A percentile compares a stretch with the other conserved stretches of the same genome.
Evolutionary conservation across 2,797 vertebrate species (phyloP).

Genomic region (Sebastiscus albofasciatus): DNA sequence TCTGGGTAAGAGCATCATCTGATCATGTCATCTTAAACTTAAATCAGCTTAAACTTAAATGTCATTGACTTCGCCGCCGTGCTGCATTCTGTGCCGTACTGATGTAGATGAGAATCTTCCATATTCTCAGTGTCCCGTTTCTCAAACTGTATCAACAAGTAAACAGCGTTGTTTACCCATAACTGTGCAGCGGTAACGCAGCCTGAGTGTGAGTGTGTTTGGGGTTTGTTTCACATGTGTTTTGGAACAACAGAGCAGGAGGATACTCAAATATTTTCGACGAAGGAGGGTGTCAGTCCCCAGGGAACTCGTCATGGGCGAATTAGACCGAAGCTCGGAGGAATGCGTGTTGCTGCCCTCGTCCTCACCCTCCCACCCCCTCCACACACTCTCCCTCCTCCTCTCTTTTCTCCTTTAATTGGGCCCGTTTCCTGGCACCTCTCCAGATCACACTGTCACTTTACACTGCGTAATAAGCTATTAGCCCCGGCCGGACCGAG

Average conservation of each 20-base stretch:
- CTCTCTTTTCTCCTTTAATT: slow-evolving; percentile 88
- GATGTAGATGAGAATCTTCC: not conserved
- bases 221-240: slow-evolving; percentile 49
- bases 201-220: slow-evolving; percentile 36
- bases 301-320: slow-evolving; percentile 54
- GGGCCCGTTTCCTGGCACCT: slow-evolving; percentile 84
- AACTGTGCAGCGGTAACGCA: not conserved
- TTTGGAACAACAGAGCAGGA: slow-evolving; percentile 54
- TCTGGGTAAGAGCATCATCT: not conserved
- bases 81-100: not conserved
- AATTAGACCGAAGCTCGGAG: slow-evolving; percentile 63
- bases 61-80: not conserved
- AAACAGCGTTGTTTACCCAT: slow-evolving; percentile 62
- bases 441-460: slow-evolving; percentile 91
- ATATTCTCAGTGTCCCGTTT: slow-evolving; percentile 37
- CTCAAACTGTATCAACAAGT: slow-evolving; percentile 53
- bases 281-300: slow-evolving; percentile 51
- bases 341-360: slow-evolving; percentile 69
- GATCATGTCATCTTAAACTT: not conserved
- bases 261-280: slow-evolving; percentile 55
- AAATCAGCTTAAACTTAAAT: not conserved
- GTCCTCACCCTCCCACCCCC: slow-evolving; percentile 35
- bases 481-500: slow-evolving; percentile 85
- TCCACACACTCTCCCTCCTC: slow-evolving; percentile 21
- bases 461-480: slow-evolving; percentile 93